Conservation (phyloP, 2,888 invertebrate species). For the Drosophila tanythrix region DNA sequence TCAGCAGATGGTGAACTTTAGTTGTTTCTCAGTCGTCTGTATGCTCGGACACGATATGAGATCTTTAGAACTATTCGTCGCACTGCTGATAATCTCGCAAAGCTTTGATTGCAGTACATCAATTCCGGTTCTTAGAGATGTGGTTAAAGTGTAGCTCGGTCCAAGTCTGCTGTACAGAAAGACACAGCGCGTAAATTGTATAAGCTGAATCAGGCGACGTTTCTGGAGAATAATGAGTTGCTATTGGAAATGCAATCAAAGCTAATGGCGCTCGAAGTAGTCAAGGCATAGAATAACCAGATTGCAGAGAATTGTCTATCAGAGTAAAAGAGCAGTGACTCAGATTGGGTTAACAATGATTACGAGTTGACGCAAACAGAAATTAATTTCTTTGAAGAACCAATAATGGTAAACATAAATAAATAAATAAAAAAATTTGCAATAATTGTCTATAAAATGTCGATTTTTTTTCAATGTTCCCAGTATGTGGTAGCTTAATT, state of each 20-base stretch:
- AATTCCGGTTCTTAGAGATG: not conserved
- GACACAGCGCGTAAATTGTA: conserved; percentile 2
- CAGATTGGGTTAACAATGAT: conserved; percentile 18
- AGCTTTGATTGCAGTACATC: not conserved
- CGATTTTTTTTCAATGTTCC: not conserved
- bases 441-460: not conserved
- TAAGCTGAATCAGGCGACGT: conserved; percentile 30
- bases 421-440: conserved; percentile 1
- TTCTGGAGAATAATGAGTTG: not conserved
- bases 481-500: not conserved
- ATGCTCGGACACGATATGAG: conserved; percentile 9
- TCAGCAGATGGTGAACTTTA: conserved; percentile 2
- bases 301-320: not conserved
- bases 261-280: conserved; percentile 16
- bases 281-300: conserved; percentile 9
- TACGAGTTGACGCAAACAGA: conserved; percentile 29
- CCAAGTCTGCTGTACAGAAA: conserved; percentile 39
- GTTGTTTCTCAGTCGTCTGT: conserved; percentile 13
- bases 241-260: conserved; percentile 47
- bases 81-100: conserved; percentile 10
- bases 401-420: not conserved
- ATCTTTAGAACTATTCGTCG: not conserved
- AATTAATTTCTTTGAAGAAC: not conserved
- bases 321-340: not conserved
- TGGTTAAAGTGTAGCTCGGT: conserved; percentile 11